Evolutionary conservation across 2,113 vertebrate genomes (phyloP), one percentile per base, ranked within the genome.

Genomic region (Clarias macrocephalus): DNA sequence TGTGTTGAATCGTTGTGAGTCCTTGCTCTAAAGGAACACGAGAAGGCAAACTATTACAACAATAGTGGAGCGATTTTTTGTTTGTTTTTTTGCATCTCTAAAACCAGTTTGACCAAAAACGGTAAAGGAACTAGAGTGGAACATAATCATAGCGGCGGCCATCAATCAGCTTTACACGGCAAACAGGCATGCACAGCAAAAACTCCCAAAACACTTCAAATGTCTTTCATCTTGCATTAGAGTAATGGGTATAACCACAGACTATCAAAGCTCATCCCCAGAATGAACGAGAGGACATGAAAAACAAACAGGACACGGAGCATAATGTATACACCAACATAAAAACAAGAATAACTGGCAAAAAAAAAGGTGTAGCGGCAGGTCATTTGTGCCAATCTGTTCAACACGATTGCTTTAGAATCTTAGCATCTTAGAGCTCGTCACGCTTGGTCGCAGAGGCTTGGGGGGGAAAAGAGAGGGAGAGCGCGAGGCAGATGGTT

Each of bases 401-500:
- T 85, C 30, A 89, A 88, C 80, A 88, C 9, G 68, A 83, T 15
- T 59, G 80, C 65, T 48, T 42, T 12, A 48, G 80, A 82, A 80
- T 81, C 16, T 21, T 54, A 87, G 66, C 60, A 80, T 83, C 88
- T 72, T 48, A 57, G 48, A 48, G 87, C 83, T 87, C 4, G 75
- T 90, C 88, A 90, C 57, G 72, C 89, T 83, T 82, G 86, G 80
- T 85, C 80, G 86, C 88, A 77, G 68, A 90, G 85, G 79, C 83
- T 87, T 59, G 60, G 21, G 82, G 66, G 84, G 18, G 42, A 62
- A 88, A 79, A 12, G 56, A 85, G 89, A 86, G 84, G 60, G 54
- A 12, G 56, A 85, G 89, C 86, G 84, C 65, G 54, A 85, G 82
- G 92, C 93, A 94, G 93, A 94, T 94, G 93, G 92, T 21, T 62